A percentile compares a stretch with the other conserved stretches of the same genome.
Conservation (phyloP, 2,888 invertebrate species). For the Vanessa cardui region DNA sequence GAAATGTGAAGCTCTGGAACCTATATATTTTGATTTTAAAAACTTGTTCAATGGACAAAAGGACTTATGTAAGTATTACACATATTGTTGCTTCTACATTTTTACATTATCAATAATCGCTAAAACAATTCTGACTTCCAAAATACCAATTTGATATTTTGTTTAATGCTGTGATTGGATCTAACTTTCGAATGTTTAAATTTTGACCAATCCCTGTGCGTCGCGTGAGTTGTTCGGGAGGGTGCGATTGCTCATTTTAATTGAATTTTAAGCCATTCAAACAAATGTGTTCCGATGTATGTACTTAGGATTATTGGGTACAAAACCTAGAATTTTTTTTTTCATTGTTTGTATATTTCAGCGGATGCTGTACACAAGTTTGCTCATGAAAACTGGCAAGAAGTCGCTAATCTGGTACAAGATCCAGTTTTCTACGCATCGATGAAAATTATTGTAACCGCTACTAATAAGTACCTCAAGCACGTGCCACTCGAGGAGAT, state of each 20-base stretch:
- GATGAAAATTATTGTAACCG: slow-evolving; percentile 42
- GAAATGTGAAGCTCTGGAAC: slow-evolving; percentile 33
- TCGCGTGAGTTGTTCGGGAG: too few relatives aligned
- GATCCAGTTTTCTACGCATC: slow-evolving; percentile 42
- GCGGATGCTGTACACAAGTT: slow-evolving; percentile 48
- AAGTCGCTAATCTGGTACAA: slow-evolving; percentile 47
- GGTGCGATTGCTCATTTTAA: too few relatives aligned
- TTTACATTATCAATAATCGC: too few relatives aligned
- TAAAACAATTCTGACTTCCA: too few relatives aligned
- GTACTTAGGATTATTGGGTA: too few relatives aligned
- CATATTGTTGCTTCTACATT: not conserved
- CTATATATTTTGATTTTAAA: slow-evolving; percentile 47
- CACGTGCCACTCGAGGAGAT: not conserved
- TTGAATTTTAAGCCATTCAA: too few relatives aligned
- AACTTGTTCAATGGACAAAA: slow-evolving; percentile 58
- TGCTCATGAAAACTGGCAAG: slow-evolving; percentile 51
- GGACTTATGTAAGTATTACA: slow-evolving; percentile 49
- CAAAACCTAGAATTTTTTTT: too few relatives aligned
- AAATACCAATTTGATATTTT: too few relatives aligned
- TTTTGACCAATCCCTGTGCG: too few relatives aligned
- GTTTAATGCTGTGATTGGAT: too few relatives aligned
- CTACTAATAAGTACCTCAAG: slow-evolving; percentile 43
- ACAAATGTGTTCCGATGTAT: too few relatives aligned
- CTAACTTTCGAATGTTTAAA: too few relatives aligned
- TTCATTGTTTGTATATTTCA: not conserved